Conservation (phyloP, 2,888 invertebrate species). For the Argyra leucocephala region DNA sequence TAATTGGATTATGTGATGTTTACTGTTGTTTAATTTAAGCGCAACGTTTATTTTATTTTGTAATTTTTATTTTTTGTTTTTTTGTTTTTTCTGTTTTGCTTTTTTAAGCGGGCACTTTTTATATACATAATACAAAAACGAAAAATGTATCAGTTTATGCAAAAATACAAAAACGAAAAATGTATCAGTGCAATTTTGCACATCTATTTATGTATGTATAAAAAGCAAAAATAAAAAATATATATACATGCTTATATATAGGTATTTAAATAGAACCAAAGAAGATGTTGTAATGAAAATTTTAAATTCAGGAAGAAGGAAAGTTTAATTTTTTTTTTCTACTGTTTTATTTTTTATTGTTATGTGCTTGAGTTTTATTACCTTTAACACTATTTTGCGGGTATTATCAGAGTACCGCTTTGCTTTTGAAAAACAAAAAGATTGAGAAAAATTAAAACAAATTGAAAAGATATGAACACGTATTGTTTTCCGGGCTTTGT, state of each 20-base stretch:
- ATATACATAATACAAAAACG: no score
- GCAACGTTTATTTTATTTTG: not conserved
- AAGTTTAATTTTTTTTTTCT: not conserved
- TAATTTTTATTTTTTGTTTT: not conserved
- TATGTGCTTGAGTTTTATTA: no score
- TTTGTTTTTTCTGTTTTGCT: not conserved
- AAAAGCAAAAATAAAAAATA: no score
- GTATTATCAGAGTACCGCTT: not conserved
- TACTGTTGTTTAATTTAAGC: not conserved
- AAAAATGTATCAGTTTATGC: no score
- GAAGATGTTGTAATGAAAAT: not conserved
- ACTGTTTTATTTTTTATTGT: not conserved
- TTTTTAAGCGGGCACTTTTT: no score
- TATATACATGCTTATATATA: no score
- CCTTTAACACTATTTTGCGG: not conserved
- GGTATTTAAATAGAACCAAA: no score
- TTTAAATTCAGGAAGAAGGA: not conserved
- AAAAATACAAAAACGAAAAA: no score
- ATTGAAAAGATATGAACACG: not conserved
- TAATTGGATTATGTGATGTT: not conserved
- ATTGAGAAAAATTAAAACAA: not conserved
- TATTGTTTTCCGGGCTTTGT: no score
- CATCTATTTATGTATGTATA: no score
- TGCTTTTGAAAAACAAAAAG: not conserved
- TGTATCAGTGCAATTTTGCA: no score